Percentiles rank a stretch among this genome's conserved stretches.
phyloP scores from a whole-genome alignment of 2,888 invertebrate genomes.

The Schizotus pectinicornis region DNA sequence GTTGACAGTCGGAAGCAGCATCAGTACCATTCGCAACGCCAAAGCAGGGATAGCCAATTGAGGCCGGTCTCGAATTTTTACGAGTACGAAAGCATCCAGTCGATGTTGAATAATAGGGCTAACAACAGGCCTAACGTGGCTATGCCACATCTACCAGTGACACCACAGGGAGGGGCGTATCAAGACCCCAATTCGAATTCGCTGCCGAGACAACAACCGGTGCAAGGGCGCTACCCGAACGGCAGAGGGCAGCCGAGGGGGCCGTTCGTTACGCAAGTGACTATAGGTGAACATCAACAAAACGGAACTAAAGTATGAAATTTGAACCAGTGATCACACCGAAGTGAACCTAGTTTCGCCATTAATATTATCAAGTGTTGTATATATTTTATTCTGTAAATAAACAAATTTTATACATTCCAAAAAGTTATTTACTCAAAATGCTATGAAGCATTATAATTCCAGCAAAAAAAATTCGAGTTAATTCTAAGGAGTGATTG shows the following conservation, averaged over 20 bases:
- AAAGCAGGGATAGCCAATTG: slow-evolving; percentile 60
- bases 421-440: not conserved
- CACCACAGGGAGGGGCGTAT: not conserved
- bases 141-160: slow-evolving; percentile 49
- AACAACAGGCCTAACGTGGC: slow-evolving; percentile 2
- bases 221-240: slow-evolving; percentile 24
- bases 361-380: slow-evolving; percentile 14
- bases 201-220: slow-evolving; percentile 42
- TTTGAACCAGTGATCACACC: not conserved
- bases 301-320: slow-evolving; percentile 56
- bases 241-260: slow-evolving; percentile 54
- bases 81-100: slow-evolving; percentile 81
- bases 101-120: slow-evolving; percentile 58
- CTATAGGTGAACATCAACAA: slow-evolving; percentile 61
- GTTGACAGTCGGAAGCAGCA: slow-evolving; percentile 68
- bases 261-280: slow-evolving; percentile 69
- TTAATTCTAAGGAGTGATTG: too few species aligned
- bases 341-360: not conserved
- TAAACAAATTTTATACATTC: slow-evolving; percentile 33
- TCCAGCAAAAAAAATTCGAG: too few species aligned
- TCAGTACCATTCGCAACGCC: slow-evolving; percentile 68
- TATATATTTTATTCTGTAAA: slow-evolving; percentile 44
- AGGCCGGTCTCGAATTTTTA: slow-evolving; percentile 84
- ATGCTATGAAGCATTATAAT: too few species aligned
- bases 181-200: slow-evolving; percentile 52